phyloP scores from a whole-genome alignment of 30 jellyfish, hydroid and myxozoan species.

The Hydractinia symbiolongicarpus region DNA sequence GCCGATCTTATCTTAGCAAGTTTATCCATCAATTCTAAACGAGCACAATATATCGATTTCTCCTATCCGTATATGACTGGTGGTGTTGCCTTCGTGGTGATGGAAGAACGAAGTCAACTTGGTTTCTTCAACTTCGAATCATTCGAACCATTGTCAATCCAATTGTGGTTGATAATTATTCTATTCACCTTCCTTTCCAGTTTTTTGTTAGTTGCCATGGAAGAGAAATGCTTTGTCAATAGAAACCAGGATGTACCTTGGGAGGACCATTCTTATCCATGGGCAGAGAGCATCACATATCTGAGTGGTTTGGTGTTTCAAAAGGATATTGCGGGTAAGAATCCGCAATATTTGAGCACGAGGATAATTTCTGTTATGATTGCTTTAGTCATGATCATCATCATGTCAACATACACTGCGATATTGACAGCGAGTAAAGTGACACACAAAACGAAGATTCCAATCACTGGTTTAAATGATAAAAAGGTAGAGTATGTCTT shows the following conservation, averaged over 20 bases:
- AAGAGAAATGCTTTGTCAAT: not conserved
- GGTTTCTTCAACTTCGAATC: constrained; percentile 6
- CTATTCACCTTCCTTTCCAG: not conserved
- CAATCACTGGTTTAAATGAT: constrained; percentile 50
- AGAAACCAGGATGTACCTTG: not conserved
- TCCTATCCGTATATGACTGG: constrained; percentile 12
- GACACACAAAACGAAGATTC: constrained; percentile 1
- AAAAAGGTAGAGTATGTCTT: constrained; percentile 23
- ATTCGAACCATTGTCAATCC: not conserved
- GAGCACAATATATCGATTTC: constrained; percentile 1
- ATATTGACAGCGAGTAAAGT: constrained; percentile 68
- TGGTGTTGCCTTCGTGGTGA: not conserved
- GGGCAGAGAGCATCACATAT: constrained; percentile 42
- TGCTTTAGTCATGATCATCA: constrained; percentile 62
- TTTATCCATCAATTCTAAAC: not conserved
- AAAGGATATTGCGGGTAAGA: constrained; percentile 46
- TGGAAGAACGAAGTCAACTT: not conserved
- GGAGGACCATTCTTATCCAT: not conserved
- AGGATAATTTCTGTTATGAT: constrained; percentile 48
- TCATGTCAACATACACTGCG: constrained; percentile 81
- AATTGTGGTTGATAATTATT: not conserved
- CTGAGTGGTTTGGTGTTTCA: constrained; percentile 61
- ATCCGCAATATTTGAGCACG: constrained; percentile 44
- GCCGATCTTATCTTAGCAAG: constrained; percentile 18
- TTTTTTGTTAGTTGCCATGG: not conserved